phyloP scores from a whole-genome alignment of 2,113 vertebrate species.

The Loxodonta africana region DNA sequence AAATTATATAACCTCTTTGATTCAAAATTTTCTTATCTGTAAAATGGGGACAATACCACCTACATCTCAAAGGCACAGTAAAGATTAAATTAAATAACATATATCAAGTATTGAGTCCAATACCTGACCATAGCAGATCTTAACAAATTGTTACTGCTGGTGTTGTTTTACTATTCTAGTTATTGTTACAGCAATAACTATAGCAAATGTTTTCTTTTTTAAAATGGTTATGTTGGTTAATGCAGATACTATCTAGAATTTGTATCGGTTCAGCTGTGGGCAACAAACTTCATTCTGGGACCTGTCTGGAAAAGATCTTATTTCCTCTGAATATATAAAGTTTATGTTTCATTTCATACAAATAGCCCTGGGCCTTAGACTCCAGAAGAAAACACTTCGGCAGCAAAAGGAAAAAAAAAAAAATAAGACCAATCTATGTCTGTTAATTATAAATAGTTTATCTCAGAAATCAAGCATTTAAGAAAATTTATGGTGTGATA shows the following conservation, averaged over 20 bases:
- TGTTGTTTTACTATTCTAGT: background rate
- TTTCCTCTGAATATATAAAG: slow-evolving; percentile 9
- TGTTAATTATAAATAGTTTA: slow-evolving; percentile 39
- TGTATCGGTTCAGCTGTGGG: background rate
- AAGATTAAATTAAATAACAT: background rate
- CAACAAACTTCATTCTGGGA: background rate
- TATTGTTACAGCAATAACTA: background rate
- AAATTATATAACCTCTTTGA: background rate
- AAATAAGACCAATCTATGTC: background rate
- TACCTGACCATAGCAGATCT: background rate
- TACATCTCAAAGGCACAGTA: background rate
- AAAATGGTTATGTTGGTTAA: background rate
- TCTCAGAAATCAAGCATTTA: slow-evolving; percentile 33
- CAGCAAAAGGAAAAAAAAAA: background rate
- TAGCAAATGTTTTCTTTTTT: background rate
- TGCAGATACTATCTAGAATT: background rate
- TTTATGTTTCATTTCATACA: slow-evolving; percentile 11
- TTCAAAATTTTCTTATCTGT: background rate
- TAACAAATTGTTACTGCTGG: background rate
- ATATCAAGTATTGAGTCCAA: background rate
- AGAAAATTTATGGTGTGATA: slow-evolving; percentile 15
- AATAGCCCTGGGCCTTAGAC: background rate
- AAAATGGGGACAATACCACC: background rate
- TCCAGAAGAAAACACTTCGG: background rate
- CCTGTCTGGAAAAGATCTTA: background rate